Conservation (phyloP, 2,888 invertebrate genomes). For the Coelopa pilipes region DNA sequence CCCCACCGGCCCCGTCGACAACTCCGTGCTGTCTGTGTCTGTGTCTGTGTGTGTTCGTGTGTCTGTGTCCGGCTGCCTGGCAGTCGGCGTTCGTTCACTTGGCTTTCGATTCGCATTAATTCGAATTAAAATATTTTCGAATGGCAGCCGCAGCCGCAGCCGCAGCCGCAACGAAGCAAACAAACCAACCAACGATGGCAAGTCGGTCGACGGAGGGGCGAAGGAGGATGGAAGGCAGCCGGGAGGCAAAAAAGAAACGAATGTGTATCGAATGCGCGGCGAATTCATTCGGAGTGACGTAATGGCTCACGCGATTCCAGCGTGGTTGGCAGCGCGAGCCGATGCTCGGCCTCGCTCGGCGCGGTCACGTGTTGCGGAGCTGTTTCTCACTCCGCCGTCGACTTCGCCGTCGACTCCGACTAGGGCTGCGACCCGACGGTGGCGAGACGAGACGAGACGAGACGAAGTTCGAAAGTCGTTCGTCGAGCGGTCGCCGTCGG, state of each 20-base stretch:
- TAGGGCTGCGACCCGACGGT: no score
- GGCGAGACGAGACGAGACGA: no score
- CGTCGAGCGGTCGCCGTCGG: no score
- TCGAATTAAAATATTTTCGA: background rate
- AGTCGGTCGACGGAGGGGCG: no score
- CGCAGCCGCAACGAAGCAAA: slow-evolving; percentile 3
- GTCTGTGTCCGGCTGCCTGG: background rate
- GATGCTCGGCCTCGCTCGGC: slow-evolving; percentile 16
- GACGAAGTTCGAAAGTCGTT: no score
- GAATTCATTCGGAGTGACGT: slow-evolving; percentile 64
- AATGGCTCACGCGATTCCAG: slow-evolving; percentile 66
- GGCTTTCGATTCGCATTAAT: slow-evolving; percentile 19
- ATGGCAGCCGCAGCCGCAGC: slow-evolving; percentile 10
- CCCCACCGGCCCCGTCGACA: background rate
- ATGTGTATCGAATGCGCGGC: background rate
- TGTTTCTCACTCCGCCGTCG: background rate
- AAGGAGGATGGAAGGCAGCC: no score
- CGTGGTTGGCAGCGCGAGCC: slow-evolving; percentile 50
- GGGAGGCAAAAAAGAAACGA: no score
- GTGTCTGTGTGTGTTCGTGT: no score
- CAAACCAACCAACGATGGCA: background rate
- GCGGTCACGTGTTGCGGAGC: slow-evolving; percentile 25
- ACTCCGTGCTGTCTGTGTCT: no score
- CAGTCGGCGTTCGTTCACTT: background rate
- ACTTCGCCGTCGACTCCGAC: background rate